Evolutionary conservation across 2,888 invertebrate genomes (phyloP).

Genomic region (Phyllotreta striolata): DNA sequence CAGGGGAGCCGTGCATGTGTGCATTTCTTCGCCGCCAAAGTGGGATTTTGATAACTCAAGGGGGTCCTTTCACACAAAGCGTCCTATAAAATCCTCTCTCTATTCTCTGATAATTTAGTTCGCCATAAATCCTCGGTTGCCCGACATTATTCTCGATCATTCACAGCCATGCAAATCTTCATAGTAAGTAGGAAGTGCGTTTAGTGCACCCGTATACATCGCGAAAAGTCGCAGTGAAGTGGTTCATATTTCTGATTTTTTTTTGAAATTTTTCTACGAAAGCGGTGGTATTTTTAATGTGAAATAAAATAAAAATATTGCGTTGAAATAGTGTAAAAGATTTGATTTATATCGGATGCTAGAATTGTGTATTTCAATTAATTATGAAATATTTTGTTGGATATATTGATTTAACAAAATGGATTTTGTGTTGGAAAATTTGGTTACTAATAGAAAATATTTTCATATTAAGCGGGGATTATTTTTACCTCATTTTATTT

Average conservation of each 20-base stretch:
- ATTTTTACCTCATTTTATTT: too few species aligned
- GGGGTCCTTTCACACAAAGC: slow-evolving; percentile 52
- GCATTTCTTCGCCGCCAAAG: slow-evolving; percentile 29
- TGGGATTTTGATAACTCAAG: slow-evolving; percentile 41
- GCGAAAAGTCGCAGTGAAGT: slow-evolving; percentile 22
- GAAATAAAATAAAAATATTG: not conserved
- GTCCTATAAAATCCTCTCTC: slow-evolving; percentile 50
- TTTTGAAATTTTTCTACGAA: not conserved
- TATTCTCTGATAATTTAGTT: slow-evolving; percentile 45
- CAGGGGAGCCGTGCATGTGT: slow-evolving; percentile 21
- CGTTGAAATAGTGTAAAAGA: not conserved
- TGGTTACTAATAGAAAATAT: too few species aligned
- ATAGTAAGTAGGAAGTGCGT: slow-evolving; percentile 50
- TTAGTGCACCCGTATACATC: slow-evolving; percentile 19
- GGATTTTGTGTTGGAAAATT: too few species aligned
- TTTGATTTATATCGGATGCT: not conserved
- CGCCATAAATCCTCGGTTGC: slow-evolving; percentile 34
- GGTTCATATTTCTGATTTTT: slow-evolving; percentile 9
- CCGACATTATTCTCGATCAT: slow-evolving; percentile 26
- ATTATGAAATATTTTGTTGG: not conserved
- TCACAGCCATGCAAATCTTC: slow-evolving; percentile 41
- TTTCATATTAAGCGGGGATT: too few species aligned
- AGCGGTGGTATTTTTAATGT: not conserved
- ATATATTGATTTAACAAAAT: too few species aligned
- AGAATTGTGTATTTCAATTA: not conserved